Evolutionary conservation across 2,888 invertebrate species (phyloP), one percentile per base, ranked within the genome.

Genomic region (Metallyticus violacea): DNA sequence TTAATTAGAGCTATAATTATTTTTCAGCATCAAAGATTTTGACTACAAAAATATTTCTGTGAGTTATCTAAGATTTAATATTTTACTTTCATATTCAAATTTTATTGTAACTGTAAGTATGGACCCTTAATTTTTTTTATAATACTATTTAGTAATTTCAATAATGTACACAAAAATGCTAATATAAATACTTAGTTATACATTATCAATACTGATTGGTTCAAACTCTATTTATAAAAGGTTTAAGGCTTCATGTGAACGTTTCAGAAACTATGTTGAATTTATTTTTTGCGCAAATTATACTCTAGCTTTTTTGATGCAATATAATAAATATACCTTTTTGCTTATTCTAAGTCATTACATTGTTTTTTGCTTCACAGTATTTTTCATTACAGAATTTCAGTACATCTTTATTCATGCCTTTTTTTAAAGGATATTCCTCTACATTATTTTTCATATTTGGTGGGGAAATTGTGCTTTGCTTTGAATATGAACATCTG

Each of bases 201-300:
- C 26, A 81, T 40, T 79, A 78, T 83, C 86, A 86, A 86, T 86
- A 86, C 86, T 86, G 86, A 9, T 85, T 79, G 27, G 27, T 40
- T 77, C 26, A 81, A 82, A 85, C 78, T 40, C 25, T 28, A 77
- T 77, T 40, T 88, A 87, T 80, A 84, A 87, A 86, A 87, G 82
- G 85, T 86, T 86, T 86, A 87, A 88, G 85, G 87, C 87, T 86
- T 88, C 78, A 6, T 86, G 85, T 85, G 88, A 81, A 86, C 78
- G 85, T 28, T 62, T 62, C 9, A 15, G 15, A 62, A 15, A 62
- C 40, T 9, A 9, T 40, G 29, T 29, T 29, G 3, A 40, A 7
- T 3, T 9, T 9, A 62, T 15, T 62, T 62, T 15, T 62, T 62
- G 40, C 40, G 22, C 9, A 62, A 15, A 1, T 62, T 62, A 62